Base-by-base conservation (phyloP, 2,888 invertebrate genomes). In the Labia minor region DNA sequence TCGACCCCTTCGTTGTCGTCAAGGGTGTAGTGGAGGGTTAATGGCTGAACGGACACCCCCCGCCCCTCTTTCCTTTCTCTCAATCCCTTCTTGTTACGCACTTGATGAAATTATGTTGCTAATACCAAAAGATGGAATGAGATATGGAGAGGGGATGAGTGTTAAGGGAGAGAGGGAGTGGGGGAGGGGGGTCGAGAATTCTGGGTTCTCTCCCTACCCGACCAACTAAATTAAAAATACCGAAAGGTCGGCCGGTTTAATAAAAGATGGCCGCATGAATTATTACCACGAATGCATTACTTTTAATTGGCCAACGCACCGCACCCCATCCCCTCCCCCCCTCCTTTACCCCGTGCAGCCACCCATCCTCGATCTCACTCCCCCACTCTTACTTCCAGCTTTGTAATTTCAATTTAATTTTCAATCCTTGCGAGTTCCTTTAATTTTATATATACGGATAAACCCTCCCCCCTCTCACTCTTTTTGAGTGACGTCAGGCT, bases 301-400 rank as follows among this genome's bases (percentile, higher is more conserved):
- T 49, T 49, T 49, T 49, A 49, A 49, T 49, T 49, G 49, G 49
- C 49, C 49, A 49, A 14, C 49, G 65, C 65, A 65, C 33, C 21
- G 37, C 37, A 49, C 26, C 37, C 64, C n/a, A 21, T 67, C 64
- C 26, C 26, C 26, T 62, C 66, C 21, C 64, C 64, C 68, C 62
- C 49, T 14, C 33, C 64, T 37, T 62, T 64, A 49, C 8, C 61
- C 65, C 61, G 10, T 21, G n/a, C 64, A 64, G 26, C 21, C n/a
- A 19, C 63, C 26, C 33, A 63, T 14, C 26, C 68, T 62, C 21
- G 37, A 19, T 37, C 26, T 26, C 64, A 11, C 37, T 67, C 64
- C 26, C 26, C 26, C 64, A 64, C 21, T 61, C 64, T 66, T 49
- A n/a, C 6, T 37, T 18, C 61, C 63, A 21, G 49, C 49, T 11